A percentile compares a stretch with the other conserved stretches of the same genome.
Conservation (phyloP, 2,888 invertebrate species). For the Oscheius sp. region DNA sequence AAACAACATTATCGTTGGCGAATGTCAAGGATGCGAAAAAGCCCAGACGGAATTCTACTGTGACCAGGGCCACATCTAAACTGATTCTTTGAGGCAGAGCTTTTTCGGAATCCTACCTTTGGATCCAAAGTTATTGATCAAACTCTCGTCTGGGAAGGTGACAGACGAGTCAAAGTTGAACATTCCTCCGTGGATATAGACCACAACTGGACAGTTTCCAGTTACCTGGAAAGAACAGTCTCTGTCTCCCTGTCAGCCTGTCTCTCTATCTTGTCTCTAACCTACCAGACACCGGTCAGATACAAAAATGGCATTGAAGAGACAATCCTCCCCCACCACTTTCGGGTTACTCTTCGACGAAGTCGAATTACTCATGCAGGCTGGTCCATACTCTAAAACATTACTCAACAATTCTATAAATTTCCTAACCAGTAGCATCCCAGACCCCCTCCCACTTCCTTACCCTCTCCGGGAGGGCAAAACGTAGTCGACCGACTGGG, state of each 20-base stretch:
- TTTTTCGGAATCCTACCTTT: slow-evolving; percentile 33
- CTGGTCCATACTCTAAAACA: slow-evolving; percentile 53
- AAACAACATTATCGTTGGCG: slow-evolving; percentile 39
- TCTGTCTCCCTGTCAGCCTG: neutral
- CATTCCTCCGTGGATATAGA: slow-evolving; percentile 66
- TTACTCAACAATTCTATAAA: too few relatives aligned
- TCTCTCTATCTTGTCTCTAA: neutral
- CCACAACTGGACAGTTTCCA: slow-evolving; percentile 57
- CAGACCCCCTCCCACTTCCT: slow-evolving; percentile 12
- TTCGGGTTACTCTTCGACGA: slow-evolving; percentile 53
- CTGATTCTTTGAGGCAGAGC: neutral
- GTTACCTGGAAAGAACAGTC: neutral
- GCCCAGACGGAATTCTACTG: slow-evolving; percentile 59
- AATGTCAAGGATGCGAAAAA: slow-evolving; percentile 56
- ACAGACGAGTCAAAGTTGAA: slow-evolving; percentile 64
- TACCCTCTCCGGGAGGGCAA: slow-evolving; percentile 1
- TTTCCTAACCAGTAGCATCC: slow-evolving; percentile 10
- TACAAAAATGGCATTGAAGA: slow-evolving; percentile 62
- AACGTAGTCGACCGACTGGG: slow-evolving; percentile 31
- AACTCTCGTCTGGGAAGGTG: slow-evolving; percentile 64
- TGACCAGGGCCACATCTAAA: slow-evolving; percentile 56
- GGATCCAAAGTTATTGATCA: slow-evolving; percentile 46
- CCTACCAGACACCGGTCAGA: slow-evolving; percentile 53
- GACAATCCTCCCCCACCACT: slow-evolving; percentile 65
- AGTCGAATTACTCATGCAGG: slow-evolving; percentile 65